Base-by-base conservation (phyloP, 2,888 invertebrate genomes). In the Archips crataeganus region DNA sequence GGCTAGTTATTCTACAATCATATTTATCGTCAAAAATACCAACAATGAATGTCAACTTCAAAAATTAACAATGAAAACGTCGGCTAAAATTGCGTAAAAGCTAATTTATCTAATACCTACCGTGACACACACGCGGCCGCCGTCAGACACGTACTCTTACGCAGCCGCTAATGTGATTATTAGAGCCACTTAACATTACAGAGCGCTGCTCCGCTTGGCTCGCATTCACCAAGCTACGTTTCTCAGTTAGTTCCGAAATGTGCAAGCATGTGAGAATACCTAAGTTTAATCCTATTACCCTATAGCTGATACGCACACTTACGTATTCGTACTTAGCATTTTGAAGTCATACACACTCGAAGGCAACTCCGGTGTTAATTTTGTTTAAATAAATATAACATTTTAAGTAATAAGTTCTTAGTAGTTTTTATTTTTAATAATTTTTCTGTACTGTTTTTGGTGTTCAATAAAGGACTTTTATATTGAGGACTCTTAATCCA, bases 201-300 rank as follows among this genome's bases (percentile, higher is more conserved):
- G 39, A 72, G 54, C 62, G 49, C 23, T 61, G 45, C 54, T 54
- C 51, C 45, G 13, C 67, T 67, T 72, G 15, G 66, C 54, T 54
- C 54, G 32, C 23, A 72, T 67, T 62, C 54, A 54, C 67, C 9
- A 39, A 61, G 65, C 32, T 65, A 62, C 54, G 62, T 23, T 72
- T 57, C 65, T 72, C 61, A 57, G 67, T 49, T 51, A 66, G 66
- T 71, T 67, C 49, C 47, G 36, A 67, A 72, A 66, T 61, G 51
- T 45, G 67, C 61, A 72, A 72, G 61, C 67, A 65, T 51, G 54
- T 62, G 67, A 32, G 51, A 71, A 66, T 39, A 32, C 23, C 51
- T 61, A 42, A 66, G 42, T 61, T 61, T 72, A 72, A 67, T 61
- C 67, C 54, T 72, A 54, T 72, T 62, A 72, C 32, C 64, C 59